phyloP scores from a whole-genome alignment of 1,140 invertebrate genomes.

The Arctopsyche grandis region DNA sequence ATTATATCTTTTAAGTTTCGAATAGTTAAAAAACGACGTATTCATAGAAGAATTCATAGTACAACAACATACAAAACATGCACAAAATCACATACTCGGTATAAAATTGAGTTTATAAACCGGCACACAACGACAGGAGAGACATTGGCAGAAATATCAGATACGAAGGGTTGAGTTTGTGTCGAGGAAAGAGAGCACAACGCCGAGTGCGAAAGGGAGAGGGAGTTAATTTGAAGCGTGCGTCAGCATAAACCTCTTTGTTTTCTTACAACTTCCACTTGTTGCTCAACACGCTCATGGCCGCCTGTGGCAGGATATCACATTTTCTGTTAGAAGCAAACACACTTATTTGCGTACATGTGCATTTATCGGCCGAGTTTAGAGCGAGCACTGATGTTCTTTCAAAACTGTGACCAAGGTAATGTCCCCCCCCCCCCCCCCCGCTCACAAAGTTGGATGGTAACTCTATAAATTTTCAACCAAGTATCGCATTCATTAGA shows the following conservation, averaged over 20 bases:
- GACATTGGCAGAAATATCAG: background rate
- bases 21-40: no score
- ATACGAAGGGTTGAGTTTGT: background rate
- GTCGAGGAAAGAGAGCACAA: background rate
- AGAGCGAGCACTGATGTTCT: background rate
- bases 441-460: no score
- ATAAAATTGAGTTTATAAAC: no score
- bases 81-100: no score
- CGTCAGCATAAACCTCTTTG: conserved; percentile 40
- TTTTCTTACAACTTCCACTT: conserved; percentile 39
- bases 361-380: no score
- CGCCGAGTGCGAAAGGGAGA: background rate
- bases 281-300: conserved; percentile 30
- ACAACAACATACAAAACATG: no score
- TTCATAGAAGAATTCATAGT: no score
- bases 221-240: conserved; percentile 40
- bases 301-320: background rate
- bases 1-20: no score
- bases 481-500: no score
- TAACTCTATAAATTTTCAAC: no score
- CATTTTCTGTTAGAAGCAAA: background rate
- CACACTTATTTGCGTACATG: background rate
- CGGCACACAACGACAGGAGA: background rate
- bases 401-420: no score
- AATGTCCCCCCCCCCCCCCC: no score